Evolutionary conservation across 2,888 invertebrate species (phyloP).

Genomic region (Rotaria magnacalcarata): DNA sequence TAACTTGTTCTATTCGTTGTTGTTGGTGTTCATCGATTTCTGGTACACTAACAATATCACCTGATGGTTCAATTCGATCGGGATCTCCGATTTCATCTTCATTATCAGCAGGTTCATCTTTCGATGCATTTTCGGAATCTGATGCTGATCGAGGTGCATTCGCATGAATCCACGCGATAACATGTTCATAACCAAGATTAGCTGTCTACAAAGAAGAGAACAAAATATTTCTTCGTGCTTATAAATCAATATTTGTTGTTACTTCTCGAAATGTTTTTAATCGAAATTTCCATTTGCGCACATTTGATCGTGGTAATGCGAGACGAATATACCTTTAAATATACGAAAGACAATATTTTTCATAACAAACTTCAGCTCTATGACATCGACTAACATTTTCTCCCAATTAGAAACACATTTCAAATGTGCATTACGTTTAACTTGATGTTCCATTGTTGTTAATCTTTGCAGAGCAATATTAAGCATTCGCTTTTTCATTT

Average conservation of each 20-base stretch:
- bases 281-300: conserved; percentile 58
- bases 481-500: conserved; percentile 56
- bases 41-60: neutral
- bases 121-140: neutral
- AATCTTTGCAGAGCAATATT: conserved; percentile 57
- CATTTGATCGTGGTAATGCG: conserved; percentile 55
- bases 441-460: conserved; percentile 57
- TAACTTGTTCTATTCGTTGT: neutral
- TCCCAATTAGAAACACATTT: conserved; percentile 59
- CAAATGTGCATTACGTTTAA: conserved; percentile 55
- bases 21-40: neutral
- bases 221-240: too few species aligned
- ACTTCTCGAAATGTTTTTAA: conserved; percentile 50
- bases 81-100: neutral
- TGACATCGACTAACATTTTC: conserved; percentile 51
- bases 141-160: neutral
- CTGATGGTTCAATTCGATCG: neutral
- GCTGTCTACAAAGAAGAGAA: neutral
- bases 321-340: conserved; percentile 50
- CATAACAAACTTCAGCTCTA: too few species aligned
- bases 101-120: neutral
- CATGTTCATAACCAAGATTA: neutral
- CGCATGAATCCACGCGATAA: neutral
- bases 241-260: too few species aligned
- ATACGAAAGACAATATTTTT: neutral